Evolutionary conservation across 2,888 invertebrate genomes (phyloP), one percentile per base, ranked within the genome.

Genomic region (Danaus chrysippus): DNA sequence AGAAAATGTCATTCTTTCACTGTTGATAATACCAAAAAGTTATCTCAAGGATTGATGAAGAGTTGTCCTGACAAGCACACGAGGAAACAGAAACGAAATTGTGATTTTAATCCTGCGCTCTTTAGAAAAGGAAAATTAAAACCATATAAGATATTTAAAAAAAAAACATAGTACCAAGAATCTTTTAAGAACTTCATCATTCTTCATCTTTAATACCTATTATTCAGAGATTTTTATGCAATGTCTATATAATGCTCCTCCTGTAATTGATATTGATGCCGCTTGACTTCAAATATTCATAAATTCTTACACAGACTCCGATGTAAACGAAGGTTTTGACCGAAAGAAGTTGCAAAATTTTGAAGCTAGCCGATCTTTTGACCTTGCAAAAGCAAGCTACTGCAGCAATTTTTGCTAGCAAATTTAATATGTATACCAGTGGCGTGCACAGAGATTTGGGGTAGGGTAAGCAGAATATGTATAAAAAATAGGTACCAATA

Each of bases 1-100:
- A 42, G 41, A 57, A 13, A 63, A n/a, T 63, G 65, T 55, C 56
- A 63, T 57, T 61, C 54, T 42, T 65, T 49, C 34, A 23, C 42
- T 41, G 63, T 66, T 2, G 23, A 6, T 34, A 34, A 34, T 34
- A 6, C 6, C 23, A 34, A 34, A 42, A 34, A 59, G 3, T n/a
- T 13, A 3, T 34, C 12, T 41, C 12, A 49, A 52, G 49, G 41
- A 49, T 58, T 23, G 23, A 23, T 23, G 23, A 41, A 46, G 15
- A 46, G 58, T 15, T 49, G 15, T 52, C 23, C 44, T 41, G 2
- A 41, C 52, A 9, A 13, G 46, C 10, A 49, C 42, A 34, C 23
- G 6, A 5, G 58, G 42, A 52, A 49, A 49, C 52, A 42, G 52
- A 11, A 49, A 23, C 10, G 34, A 58, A 46, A 23, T 15, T 23